These are phyloP conservation scores for Malurus elegans DNA, from an alignment of 2,113 vertebrate species.

Conservation along the genomic window DNA sequence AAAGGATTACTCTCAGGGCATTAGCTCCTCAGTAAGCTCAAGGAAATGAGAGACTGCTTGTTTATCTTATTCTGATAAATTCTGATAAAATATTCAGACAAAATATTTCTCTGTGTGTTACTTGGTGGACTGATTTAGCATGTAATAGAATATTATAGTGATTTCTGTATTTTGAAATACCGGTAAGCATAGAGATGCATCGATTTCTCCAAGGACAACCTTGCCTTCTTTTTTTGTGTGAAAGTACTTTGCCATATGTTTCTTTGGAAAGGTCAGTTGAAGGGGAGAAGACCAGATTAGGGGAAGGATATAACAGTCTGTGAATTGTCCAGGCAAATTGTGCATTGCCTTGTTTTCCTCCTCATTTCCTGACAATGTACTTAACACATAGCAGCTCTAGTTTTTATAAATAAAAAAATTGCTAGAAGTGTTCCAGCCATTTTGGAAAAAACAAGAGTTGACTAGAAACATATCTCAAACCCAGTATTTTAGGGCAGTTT, in stretches of 20 bases:
- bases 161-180: not conserved
- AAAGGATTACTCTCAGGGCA: not conserved
- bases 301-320: not conserved
- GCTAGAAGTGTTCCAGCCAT: not conserved
- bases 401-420: not conserved
- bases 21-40: not conserved
- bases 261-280: not conserved
- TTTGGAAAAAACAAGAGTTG: fast-evolving
- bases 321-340: not conserved
- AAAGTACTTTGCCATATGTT: not conserved
- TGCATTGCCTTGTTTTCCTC: not conserved
- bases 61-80: slow-evolving; percentile 17
- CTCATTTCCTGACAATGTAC: not conserved
- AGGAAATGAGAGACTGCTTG: not conserved
- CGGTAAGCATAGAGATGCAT: not conserved
- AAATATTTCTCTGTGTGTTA: not conserved
- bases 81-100: not conserved
- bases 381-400: not conserved
- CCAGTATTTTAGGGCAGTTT: not conserved
- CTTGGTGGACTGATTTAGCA: not conserved
- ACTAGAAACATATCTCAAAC: not conserved
- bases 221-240: not conserved
- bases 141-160: not conserved
- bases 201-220: not conserved
- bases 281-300: not conserved